phyloP scores from a whole-genome alignment of 2,113 vertebrate genomes.

The Murina feae region DNA sequence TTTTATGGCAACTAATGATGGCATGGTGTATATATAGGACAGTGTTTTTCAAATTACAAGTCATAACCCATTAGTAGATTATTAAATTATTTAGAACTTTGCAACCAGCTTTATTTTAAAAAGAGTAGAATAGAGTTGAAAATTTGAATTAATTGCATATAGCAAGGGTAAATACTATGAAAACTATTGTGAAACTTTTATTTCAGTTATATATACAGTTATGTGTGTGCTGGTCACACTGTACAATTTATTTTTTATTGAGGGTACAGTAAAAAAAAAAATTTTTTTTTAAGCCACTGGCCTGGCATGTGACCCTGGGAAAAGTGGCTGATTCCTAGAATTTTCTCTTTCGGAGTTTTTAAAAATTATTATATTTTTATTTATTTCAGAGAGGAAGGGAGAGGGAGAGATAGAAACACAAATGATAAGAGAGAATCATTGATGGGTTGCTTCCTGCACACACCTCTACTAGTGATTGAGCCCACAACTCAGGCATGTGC shows the following conservation, averaged over 20 bases:
- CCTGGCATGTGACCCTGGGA: background rate
- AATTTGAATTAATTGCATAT: background rate
- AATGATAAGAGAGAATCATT: too few relatives aligned
- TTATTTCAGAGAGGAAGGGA: too few relatives aligned
- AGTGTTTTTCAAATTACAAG: background rate
- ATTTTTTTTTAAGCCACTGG: background rate
- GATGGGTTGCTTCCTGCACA: too few relatives aligned
- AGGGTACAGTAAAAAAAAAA: background rate
- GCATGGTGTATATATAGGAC: background rate
- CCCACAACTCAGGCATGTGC: too few relatives aligned
- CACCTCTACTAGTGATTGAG: too few relatives aligned
- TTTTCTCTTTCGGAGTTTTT: background rate
- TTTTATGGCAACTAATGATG: background rate
- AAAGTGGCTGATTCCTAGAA: background rate
- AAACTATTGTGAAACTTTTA: constrained; percentile 6
- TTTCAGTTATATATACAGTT: background rate
- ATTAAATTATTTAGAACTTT: background rate
- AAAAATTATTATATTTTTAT: too few relatives aligned
- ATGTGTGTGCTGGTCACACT: background rate
- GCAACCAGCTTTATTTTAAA: background rate
- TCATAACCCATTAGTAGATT: background rate
- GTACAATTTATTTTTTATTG: background rate
- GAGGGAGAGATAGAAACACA: too few relatives aligned
- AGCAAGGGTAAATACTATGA: background rate
- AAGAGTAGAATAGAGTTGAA: background rate